Percentiles rank a stretch among this genome's conserved stretches.
These are phyloP conservation scores for Vireo altiloquus DNA, from an alignment of 2,113 vertebrate genomes.

Conservation along the genomic window DNA sequence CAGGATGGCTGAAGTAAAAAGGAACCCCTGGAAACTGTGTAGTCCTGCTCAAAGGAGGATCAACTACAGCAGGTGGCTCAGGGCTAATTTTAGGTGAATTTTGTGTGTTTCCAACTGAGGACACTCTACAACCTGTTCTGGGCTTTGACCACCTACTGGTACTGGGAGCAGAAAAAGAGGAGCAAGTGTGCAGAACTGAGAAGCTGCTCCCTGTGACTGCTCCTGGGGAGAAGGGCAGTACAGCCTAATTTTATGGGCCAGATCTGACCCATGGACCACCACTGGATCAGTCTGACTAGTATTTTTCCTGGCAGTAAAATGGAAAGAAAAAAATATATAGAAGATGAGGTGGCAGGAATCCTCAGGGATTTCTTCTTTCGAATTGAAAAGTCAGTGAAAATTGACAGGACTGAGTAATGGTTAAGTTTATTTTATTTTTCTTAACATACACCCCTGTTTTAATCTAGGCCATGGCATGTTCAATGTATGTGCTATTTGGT, in stretches of 20 bases:
- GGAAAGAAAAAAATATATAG: background rate
- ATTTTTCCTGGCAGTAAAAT: background rate
- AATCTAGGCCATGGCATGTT: background rate
- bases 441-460: background rate
- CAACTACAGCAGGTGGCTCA: background rate
- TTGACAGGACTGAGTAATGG: background rate
- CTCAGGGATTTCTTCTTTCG: background rate
- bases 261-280: background rate
- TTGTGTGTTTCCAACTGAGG: background rate
- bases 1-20: background rate
- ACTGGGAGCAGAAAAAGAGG: background rate
- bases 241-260: background rate
- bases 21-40: background rate
- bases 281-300: background rate
- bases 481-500: background rate
- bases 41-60: background rate
- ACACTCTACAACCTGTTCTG: background rate
- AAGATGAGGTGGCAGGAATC: background rate
- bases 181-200: background rate
- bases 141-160: background rate
- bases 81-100: background rate
- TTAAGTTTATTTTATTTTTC: background rate
- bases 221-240: background rate
- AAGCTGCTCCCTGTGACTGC: background rate
- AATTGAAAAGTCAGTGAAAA: background rate